Conservation (phyloP, 1,140 invertebrate species). For the Platyscapa corneri region DNA sequence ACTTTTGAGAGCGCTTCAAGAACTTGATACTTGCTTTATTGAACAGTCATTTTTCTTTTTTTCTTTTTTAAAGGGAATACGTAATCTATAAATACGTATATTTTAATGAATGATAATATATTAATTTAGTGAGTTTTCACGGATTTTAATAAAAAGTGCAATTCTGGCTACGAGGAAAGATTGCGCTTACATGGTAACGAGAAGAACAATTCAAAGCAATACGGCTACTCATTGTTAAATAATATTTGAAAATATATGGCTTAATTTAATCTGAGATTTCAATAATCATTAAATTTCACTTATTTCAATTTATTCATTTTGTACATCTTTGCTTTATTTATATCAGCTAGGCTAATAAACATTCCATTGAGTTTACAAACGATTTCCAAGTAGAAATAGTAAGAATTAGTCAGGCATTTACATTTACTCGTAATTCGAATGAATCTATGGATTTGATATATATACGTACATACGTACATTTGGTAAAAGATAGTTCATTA, state of each 20-base stretch:
- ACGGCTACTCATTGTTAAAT: neutral
- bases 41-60: neutral
- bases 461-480: no score
- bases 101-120: neutral
- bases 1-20: neutral
- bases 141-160: neutral
- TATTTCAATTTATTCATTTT: neutral
- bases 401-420: neutral
- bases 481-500: neutral
- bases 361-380: neutral
- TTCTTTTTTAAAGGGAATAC: neutral
- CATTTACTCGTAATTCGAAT: neutral
- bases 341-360: no score
- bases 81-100: neutral
- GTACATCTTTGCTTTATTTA: neutral
- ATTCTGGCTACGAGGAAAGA: neutral
- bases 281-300: neutral
- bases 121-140: neutral
- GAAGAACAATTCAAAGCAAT: neutral
- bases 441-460: no score
- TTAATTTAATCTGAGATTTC: neutral
- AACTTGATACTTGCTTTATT: neutral
- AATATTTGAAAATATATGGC: neutral
- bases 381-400: neutral
- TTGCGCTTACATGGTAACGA: neutral